Evolutionary conservation across 2,113 vertebrate species (phyloP), one percentile per base, ranked within the genome.

Genomic region (Rhinolophus ferrumequinum): DNA sequence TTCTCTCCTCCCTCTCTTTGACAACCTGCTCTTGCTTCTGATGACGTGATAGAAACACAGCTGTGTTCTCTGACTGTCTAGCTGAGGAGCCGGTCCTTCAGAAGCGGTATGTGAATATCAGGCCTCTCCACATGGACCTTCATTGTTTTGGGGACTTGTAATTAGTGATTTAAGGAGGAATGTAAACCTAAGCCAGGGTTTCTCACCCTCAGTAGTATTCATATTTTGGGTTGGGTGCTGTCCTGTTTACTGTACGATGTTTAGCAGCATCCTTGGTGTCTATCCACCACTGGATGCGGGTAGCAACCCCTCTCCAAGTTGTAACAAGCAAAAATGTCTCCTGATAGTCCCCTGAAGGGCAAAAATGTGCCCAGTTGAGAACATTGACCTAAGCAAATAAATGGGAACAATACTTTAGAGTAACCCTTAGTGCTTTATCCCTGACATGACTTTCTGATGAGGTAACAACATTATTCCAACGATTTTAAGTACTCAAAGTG

Each of bases 291-390:
- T 73, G 28, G 47, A 62, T 38, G 30, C 47, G 15, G 56, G 22
- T 5, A 9, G 22, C 2, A 28, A 6, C 6, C 35, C 6, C 1
- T 88, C 30, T 28, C 22, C 11, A 35, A 11, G 30, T 0, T 11
- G 16, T 54, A 22, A 75, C 26, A 44, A 64, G 3, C 8, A 54
- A 72, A 80, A 80, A 8, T 5, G 8, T 33, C n/a, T 54, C 24
- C 28, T 75, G 38, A 38, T n/a, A 56, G 15, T 76, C 15, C 47
- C 60, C 15, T 38, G 24, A 62, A 38, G n/a, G 62, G 12, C 33
- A 67, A 60, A 52, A 6, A 0, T 10, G 52, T 6, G 21, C 76
- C 33, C 24, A 2, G 0, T 8, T 28, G 64, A 82, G 47, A 52
- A 77, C 21, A 56, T 4, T 13, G 12, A 58, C 22, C 52, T 76